Evolutionary conservation across 1,140 invertebrate genomes (phyloP), one percentile per base, ranked within the genome.

Genomic region (Diplogasteroides magnus): DNA sequence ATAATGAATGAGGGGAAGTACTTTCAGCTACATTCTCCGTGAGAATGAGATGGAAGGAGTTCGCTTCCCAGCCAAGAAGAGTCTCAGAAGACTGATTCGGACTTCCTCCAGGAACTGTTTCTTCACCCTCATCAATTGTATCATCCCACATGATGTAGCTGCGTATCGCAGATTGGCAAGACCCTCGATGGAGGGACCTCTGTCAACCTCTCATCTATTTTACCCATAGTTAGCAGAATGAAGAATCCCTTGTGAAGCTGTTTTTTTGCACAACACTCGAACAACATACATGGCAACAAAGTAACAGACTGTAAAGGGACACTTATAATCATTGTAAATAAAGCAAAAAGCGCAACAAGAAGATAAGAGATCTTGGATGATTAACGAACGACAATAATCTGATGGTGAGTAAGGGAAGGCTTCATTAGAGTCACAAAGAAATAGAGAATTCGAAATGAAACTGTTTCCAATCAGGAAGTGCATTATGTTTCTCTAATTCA

Each of bases 91-190:
- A 28, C 48, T 66, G 32, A 26, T 28, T 26, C 28, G 64, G 11
- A 3, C 48, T 19, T 26, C 25, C 23, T 66, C 64, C 19, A 27
- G 64, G 2, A 66, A 66, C 23, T 66, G 64, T 58, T 66, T 66
- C 64, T 70, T 70, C 48, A 65, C 61, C 31, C 72, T 67, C 2
- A 72, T 73, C 56, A 73, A 69, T 29, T 73, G 72, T 64, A 60
- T 70, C 26, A 70, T 73, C 27, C 64, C 64, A 2, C 72, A 70
- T 26, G 67, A 70, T 28, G 62, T 67, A n/a, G 37, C 57, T 27
- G 32, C 63, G 19, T 73, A 73, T 56, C 57, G 72, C 31, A 74
- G 63, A 67, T 68, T 73, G 6, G 67, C 69, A 28, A 27, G 61
- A 63, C 6, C 19, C 37, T 48, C 6, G 19, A 11, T 6, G n/a